Percentiles rank a stretch among this genome's conserved stretches.
Conservation (phyloP, 2,888 invertebrate genomes). For the Scelioninae gen. 2 region DNA sequence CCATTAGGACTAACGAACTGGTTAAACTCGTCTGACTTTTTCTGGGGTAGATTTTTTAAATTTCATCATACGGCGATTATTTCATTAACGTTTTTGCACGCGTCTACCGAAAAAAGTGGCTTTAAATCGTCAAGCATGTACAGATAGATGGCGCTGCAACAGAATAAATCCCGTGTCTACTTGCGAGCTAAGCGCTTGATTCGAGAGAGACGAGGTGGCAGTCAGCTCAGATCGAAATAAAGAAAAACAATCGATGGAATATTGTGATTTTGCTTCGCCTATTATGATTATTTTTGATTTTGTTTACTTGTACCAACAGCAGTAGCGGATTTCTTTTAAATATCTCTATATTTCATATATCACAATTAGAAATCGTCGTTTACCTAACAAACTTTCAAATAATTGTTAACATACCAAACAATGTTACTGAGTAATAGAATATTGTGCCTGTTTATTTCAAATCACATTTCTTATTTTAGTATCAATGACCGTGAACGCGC, state of each 20-base stretch:
- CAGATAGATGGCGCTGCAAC: conserved; percentile 6
- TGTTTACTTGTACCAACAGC: neutral
- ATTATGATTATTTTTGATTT: conserved; percentile 1
- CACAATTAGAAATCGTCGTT: too few species aligned
- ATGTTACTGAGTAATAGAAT: too few species aligned
- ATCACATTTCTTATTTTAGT: too few species aligned
- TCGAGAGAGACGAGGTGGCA: conserved; percentile 10
- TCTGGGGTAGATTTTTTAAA: conserved; percentile 25
- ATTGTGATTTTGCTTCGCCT: conserved; percentile 6
- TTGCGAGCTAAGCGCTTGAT: neutral
- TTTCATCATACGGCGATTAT: conserved; percentile 30
- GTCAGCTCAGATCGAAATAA: neutral
- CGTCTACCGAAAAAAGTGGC: conserved; percentile 20
- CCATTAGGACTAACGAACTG: conserved; percentile 4
- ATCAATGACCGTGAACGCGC: too few species aligned
- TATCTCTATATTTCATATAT: too few species aligned
- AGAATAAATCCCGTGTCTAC: conserved; percentile 36
- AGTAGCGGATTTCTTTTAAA: neutral
- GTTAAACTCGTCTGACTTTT: too few species aligned
- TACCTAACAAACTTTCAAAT: too few species aligned
- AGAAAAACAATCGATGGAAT: conserved; percentile 19
- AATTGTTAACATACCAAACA: too few species aligned
- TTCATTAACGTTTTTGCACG: conserved; percentile 45
- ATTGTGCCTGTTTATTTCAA: too few species aligned
- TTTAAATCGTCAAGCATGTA: conserved; percentile 43